Conservation (phyloP, 1,140 invertebrate genomes). For the Chironomus tepperi region DNA sequence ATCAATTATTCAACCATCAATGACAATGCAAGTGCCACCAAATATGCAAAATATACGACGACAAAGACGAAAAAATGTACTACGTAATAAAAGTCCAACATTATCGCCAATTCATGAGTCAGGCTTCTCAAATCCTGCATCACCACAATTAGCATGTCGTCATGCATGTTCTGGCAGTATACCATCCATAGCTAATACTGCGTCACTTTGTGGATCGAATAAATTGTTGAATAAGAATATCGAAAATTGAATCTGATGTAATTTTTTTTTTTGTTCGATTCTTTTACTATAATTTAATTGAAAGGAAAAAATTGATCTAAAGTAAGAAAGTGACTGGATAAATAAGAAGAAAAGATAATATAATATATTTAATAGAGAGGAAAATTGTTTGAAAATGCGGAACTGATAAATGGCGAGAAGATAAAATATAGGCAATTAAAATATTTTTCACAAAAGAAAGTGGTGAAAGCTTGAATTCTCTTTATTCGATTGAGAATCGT, state of each 20-base stretch:
- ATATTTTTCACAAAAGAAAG: too few species aligned
- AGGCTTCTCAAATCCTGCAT: constrained; percentile 61
- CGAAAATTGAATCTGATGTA: not conserved
- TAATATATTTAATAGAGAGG: too few species aligned
- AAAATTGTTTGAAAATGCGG: too few species aligned
- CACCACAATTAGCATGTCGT: constrained; percentile 45
- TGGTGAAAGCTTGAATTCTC: too few species aligned
- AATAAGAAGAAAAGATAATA: too few species aligned
- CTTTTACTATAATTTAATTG: not conserved
- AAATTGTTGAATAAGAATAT: not conserved
- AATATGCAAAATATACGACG: constrained; percentile 34
- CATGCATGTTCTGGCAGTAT: constrained; percentile 29
- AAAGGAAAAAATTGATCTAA: too few species aligned
- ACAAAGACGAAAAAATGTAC: constrained; percentile 41
- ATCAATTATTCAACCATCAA: constrained; percentile 35
- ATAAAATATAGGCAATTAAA: too few species aligned
- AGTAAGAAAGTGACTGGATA: too few species aligned
- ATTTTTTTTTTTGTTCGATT: not conserved
- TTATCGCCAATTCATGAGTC: constrained; percentile 63
- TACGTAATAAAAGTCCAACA: constrained; percentile 46
- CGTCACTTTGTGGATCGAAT: not conserved
- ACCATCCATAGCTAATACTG: not conserved
- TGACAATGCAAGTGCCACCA: constrained; percentile 16
- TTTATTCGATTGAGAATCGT: too few species aligned
- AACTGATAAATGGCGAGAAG: too few species aligned